Base-by-base conservation (phyloP, 1,140 invertebrate species). In the Drosophila hydei region DNA sequence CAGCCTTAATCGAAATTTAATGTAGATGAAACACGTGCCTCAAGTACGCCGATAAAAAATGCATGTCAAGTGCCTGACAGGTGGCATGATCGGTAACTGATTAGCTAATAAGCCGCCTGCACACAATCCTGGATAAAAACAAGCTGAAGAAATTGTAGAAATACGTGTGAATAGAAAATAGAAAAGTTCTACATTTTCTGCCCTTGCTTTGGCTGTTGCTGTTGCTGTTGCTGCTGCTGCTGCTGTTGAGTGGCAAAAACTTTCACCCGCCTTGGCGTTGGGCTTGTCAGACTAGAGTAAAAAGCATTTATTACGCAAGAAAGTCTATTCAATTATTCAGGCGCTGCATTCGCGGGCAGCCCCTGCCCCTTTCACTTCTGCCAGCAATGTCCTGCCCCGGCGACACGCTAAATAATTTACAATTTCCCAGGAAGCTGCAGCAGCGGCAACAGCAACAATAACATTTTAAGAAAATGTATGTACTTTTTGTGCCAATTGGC, bases 221-320 rank as follows among this genome's bases (percentile, higher is more conserved):
- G 27, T 30, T 30, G 27, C 27, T 30, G 27, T 30, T 30, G 27
- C 4, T 23, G 21, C 21, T 33, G 30, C 30, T 33, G 30, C 3
- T 11, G 9, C 16, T 25, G 58, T 60, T 65, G 72, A 71, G 63
- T 71, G 75, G 47, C 64, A 73, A 40, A 74, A 81, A 89, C 75
- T 88, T 88, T 89, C 75, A 71, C 75, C 52, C 60, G 65, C 19
- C 50, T 51, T 14, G 33, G 19, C 51, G 48, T 50, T 42, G 30
- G 55, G 51, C 36, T 71, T 70, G 65, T 71, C 80, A 85, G 23
- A 1, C 77, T 87, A 61, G 83, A 74, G 73, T 68, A 79, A 75
- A 87, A 77, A 83, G 76, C 81, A 90, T 88, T 90, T 90, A 90
- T 90, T 90, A 88, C 88, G 79, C 88, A 79, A 73, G 45, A 77